phyloP scores from a whole-genome alignment of 2,797 vertebrate species.

The Alauda arvensis region DNA sequence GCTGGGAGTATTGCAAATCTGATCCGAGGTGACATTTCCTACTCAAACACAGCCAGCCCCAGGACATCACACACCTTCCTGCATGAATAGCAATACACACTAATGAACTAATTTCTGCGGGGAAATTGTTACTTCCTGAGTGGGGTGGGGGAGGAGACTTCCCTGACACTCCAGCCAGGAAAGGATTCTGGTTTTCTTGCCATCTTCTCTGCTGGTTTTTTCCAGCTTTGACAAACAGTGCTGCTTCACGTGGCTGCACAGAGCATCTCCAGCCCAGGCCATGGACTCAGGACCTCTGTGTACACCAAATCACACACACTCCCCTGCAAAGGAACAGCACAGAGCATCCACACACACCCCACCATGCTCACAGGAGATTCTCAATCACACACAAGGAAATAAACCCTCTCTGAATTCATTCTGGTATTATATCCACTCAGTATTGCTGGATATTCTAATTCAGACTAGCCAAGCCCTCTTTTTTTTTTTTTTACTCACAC shows the following conservation, averaged over 20 bases:
- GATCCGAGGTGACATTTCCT: slow-evolving; percentile 51
- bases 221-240: not conserved
- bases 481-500: not conserved
- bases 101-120: slow-evolving; percentile 28
- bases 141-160: not conserved
- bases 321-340: not conserved
- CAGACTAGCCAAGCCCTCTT: not conserved
- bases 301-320: fast-evolving
- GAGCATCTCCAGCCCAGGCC: not conserved
- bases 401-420: not conserved
- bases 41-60: slow-evolving; percentile 36
- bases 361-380: not conserved
- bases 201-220: not conserved
- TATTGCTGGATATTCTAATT: not conserved
- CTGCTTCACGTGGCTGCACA: not conserved
- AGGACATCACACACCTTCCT: slow-evolving; percentile 28
- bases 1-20: not conserved
- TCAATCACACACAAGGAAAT: not conserved
- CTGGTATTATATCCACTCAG: not conserved
- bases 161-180: not conserved
- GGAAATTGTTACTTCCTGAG: not conserved
- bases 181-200: not conserved
- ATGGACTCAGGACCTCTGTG: fast-evolving
- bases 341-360: not conserved
- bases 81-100: slow-evolving; percentile 27